Evolutionary conservation across 1,140 invertebrate genomes (phyloP).

Genomic region (Bombus sibiricus): DNA sequence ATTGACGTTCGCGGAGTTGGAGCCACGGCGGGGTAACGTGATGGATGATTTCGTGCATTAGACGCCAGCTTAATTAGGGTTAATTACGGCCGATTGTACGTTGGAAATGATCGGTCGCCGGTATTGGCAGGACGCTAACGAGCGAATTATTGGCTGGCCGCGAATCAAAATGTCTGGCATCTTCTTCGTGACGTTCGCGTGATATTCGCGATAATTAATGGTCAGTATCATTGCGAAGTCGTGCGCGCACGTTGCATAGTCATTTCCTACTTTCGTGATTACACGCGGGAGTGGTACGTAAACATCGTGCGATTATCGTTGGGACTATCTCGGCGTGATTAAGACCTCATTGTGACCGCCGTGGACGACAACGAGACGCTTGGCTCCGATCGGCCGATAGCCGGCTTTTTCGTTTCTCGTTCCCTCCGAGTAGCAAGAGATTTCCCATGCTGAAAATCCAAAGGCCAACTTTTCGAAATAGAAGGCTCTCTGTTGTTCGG

Average conservation of each 20-base stretch:
- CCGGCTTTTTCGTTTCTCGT: not conserved
- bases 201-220: conserved; percentile 64
- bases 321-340: conserved; percentile 53
- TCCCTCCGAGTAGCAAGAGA: not conserved
- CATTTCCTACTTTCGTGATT: conserved; percentile 74
- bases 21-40: conserved; percentile 23
- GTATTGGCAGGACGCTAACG: conserved; percentile 68
- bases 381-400: not conserved
- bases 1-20: conserved; percentile 2
- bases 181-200: conserved; percentile 34
- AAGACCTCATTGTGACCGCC: conserved; percentile 53
- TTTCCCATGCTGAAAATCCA: not conserved
- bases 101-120: conserved; percentile 48
- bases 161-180: conserved; percentile 49
- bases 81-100: conserved; percentile 75
- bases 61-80: conserved; percentile 73
- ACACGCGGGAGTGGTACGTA: conserved; percentile 56
- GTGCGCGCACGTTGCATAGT: conserved; percentile 62
- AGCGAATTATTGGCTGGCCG: conserved; percentile 69
- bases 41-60: conserved; percentile 67
- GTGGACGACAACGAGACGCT: not conserved
- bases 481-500: not conserved
- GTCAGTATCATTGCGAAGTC: conserved; percentile 50
- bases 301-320: conserved; percentile 58
- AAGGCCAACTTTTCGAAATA: not conserved